A percentile compares a stretch with the other conserved stretches of the same genome.
These are phyloP conservation scores for Drosophila saltans DNA, from an alignment of 1,140 invertebrate species.

Conservation along the genomic window DNA sequence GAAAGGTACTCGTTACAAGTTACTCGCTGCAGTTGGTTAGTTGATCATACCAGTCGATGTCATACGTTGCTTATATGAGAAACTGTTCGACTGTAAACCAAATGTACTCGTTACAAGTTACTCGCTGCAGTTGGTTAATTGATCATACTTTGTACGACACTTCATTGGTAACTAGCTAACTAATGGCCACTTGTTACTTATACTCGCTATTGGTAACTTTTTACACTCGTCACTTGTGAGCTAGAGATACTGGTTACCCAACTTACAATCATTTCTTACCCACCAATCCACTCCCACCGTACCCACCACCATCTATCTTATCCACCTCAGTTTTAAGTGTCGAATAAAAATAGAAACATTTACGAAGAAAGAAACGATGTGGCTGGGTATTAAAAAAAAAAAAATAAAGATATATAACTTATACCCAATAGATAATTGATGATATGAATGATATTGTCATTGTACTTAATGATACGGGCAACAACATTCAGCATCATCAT, in stretches of 20 bases:
- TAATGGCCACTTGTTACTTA: not conserved
- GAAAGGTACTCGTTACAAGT: constrained; percentile 7
- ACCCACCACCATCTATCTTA: constrained; percentile 37
- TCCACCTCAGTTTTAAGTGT: constrained; percentile 26
- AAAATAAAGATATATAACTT: not conserved
- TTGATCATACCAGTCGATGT: not conserved
- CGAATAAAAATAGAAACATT: constrained; percentile 81
- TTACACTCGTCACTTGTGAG: not conserved
- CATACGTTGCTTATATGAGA: not conserved
- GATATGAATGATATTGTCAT: not conserved
- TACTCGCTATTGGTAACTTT: not conserved
- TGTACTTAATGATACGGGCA: not conserved
- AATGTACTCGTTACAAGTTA: constrained; percentile 24
- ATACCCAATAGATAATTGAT: not conserved
- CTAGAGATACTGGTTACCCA: not conserved
- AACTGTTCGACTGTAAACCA: constrained; percentile 3
- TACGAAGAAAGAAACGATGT: constrained; percentile 74
- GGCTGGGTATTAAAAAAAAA: not conserved
- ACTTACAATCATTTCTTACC: constrained; percentile 5
- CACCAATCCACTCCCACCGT: constrained; percentile 20
- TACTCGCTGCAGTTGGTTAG: not conserved
- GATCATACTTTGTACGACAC: not conserved
- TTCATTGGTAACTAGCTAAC: not conserved
- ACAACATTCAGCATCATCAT: constrained; percentile 4
- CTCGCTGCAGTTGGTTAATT: not conserved